Evolutionary conservation across 2,797 vertebrate genomes (phyloP).

Genomic region (Linurgus olivaceus): DNA sequence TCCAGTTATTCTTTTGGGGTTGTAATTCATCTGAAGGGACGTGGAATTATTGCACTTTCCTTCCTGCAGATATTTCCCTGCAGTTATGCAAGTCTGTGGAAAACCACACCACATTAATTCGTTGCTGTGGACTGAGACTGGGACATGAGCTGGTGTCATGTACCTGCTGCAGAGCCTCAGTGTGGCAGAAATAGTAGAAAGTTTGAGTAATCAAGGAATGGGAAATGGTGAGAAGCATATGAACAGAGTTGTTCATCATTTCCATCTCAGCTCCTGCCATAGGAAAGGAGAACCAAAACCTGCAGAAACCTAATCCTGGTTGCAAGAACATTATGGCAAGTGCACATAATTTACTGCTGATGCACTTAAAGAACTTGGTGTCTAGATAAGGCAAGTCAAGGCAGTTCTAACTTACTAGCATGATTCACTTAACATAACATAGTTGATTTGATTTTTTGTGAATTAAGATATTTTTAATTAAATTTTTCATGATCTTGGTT

Average conservation of each 20-base stretch:
- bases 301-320: slow-evolving; percentile 18
- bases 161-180: not conserved
- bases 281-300: slow-evolving; percentile 1
- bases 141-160: not conserved
- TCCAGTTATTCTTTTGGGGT: not conserved
- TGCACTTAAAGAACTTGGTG: slow-evolving; percentile 3
- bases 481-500: not conserved
- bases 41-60: not conserved
- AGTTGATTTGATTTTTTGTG: not conserved
- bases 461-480: not conserved
- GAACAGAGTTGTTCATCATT: not conserved
- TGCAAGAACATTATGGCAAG: not conserved
- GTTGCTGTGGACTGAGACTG: not conserved
- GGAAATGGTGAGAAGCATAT: not conserved
- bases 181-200: not conserved
- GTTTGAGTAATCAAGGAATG: not conserved
- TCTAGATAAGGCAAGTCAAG: slow-evolving; percentile 27
- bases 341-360: slow-evolving; percentile 31
- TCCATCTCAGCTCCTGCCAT: not conserved
- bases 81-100: slow-evolving; percentile 1
- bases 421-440: slow-evolving; percentile 15
- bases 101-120: not conserved
- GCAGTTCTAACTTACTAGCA: slow-evolving; percentile 20
- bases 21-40: not conserved
- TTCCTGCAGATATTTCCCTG: slow-evolving; percentile 15